A percentile compares a stretch with the other conserved stretches of the same genome.
phyloP scores from a whole-genome alignment of 2,888 invertebrate genomes.

The Pasiphila rectangulata region DNA sequence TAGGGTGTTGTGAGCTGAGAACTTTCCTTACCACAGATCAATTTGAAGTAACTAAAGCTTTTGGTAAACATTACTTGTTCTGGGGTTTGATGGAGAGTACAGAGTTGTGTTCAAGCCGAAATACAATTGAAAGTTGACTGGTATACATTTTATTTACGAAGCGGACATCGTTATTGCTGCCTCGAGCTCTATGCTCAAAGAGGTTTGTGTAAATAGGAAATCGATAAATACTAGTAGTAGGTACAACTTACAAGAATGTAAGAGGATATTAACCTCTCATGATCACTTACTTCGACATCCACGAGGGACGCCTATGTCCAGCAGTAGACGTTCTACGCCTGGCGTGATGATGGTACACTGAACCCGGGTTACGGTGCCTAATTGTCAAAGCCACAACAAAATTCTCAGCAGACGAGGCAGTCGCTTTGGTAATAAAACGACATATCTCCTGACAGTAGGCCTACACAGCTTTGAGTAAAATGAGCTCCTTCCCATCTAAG shows the following conservation, averaged over 20 bases:
- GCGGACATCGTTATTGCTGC: conserved; percentile 16
- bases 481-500: conserved; percentile 13
- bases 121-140: conserved; percentile 2
- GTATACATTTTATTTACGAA: conserved; percentile 15
- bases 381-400: too few species aligned
- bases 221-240: too few species aligned
- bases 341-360: too few species aligned
- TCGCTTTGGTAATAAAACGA: neutral
- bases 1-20: conserved; percentile 11
- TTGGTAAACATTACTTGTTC: conserved; percentile 10
- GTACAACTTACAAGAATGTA: too few species aligned
- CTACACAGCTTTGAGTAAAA: conserved; percentile 6
- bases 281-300: too few species aligned
- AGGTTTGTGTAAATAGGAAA: neutral
- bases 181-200: conserved; percentile 16
- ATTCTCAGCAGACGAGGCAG: neutral
- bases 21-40: conserved; percentile 14
- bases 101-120: conserved; percentile 6
- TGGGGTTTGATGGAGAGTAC: conserved; percentile 4
- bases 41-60: conserved; percentile 8
- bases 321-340: too few species aligned
- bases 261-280: too few species aligned
- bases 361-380: too few species aligned
- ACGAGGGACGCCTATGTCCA: too few species aligned
- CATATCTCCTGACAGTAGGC: neutral